Evolutionary conservation across 2,113 vertebrate species (phyloP).

Genomic region (Etheostoma cragini): DNA sequence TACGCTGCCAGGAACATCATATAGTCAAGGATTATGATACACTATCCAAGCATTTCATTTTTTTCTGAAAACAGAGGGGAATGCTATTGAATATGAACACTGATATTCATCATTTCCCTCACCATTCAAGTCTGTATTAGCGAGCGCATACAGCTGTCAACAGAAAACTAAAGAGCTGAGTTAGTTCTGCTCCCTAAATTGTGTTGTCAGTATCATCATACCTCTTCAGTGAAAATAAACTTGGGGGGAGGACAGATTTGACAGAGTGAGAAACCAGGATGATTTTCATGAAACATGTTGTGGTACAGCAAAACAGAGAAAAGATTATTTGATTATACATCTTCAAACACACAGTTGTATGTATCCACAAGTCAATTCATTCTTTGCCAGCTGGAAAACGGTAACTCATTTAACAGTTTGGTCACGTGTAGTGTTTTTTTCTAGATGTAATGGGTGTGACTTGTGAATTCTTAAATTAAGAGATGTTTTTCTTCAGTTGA

Average conservation of each 20-base stretch:
- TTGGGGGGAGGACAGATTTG: conserved; percentile 28
- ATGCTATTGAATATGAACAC: conserved; percentile 36
- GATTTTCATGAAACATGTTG: conserved; percentile 24
- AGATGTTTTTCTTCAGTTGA: conserved; percentile 17
- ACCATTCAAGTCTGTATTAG: conserved; percentile 40
- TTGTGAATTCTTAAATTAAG: conserved; percentile 15
- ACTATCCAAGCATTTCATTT: conserved; percentile 10
- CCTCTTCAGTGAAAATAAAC: conserved; percentile 56
- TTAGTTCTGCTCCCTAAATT: conserved; percentile 61
- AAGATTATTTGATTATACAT: conserved; percentile 63
- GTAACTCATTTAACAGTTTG: conserved; percentile 33
- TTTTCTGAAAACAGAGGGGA: conserved; percentile 16
- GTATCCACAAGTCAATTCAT: conserved; percentile 23
- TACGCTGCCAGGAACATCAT: conserved; percentile 10
- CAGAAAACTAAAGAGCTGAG: conserved; percentile 57
- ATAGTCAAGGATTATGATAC: conserved; percentile 21
- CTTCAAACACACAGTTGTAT: conserved; percentile 31
- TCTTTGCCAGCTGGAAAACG: conserved; percentile 30
- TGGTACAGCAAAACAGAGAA: conserved; percentile 27
- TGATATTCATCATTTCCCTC: conserved; percentile 42
- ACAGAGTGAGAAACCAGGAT: conserved; percentile 41
- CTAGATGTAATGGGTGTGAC: conserved; percentile 1
- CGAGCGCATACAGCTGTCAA: conserved; percentile 56
- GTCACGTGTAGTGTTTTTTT: conserved; percentile 35
- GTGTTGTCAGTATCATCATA: conserved; percentile 67